These are phyloP conservation scores for Euzetes globulus DNA, from an alignment of 2,888 invertebrate genomes.

Conservation along the genomic window DNA sequence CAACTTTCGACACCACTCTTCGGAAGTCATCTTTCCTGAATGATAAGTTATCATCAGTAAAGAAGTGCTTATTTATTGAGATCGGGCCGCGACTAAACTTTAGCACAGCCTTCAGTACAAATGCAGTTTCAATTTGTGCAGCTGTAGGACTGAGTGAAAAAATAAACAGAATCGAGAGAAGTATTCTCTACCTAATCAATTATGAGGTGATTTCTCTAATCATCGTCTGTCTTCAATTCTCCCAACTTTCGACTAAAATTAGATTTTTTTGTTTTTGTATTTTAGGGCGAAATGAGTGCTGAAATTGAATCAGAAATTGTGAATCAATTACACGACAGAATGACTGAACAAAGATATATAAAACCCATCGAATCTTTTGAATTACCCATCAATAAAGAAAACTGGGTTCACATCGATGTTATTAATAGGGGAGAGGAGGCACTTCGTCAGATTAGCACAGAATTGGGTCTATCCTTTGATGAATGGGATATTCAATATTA, in stretches of 20 bases:
- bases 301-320: constrained; percentile 42
- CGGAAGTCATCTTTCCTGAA: not conserved
- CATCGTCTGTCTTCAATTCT: not conserved
- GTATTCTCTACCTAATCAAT: constrained; percentile 62
- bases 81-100: constrained; percentile 66
- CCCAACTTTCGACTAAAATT: not conserved
- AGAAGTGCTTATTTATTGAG: constrained; percentile 23
- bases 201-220: constrained; percentile 33
- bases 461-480: constrained; percentile 75
- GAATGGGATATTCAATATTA: constrained; percentile 87
- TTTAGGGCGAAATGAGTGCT: constrained; percentile 34
- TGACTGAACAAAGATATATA: constrained; percentile 84
- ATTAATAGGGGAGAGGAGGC: constrained; percentile 33
- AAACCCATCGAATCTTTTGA: constrained; percentile 56
- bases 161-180: constrained; percentile 71
- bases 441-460: constrained; percentile 34
- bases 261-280: constrained; percentile 9
- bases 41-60: not conserved
- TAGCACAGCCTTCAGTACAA: constrained; percentile 90
- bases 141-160: constrained; percentile 64
- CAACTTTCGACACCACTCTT: constrained; percentile 29
- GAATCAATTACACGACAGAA: constrained; percentile 65
- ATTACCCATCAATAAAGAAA: constrained; percentile 55
- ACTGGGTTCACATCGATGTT: constrained; percentile 59
- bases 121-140: constrained; percentile 87